Conservation (phyloP, 2,113 vertebrate species). For the Cynoglossus semilaevis region DNA sequence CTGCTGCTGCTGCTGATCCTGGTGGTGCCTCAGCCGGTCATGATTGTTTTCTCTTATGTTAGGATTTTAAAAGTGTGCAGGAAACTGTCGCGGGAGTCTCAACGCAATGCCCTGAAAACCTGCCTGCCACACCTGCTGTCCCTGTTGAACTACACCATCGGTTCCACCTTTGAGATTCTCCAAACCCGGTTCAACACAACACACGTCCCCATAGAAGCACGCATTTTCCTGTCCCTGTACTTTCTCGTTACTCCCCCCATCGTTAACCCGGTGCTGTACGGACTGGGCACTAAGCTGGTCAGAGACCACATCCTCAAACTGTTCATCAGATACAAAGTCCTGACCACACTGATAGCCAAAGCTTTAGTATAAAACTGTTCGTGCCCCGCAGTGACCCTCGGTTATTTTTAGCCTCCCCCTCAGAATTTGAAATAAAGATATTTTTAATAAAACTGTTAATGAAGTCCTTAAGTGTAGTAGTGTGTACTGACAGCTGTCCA, state of each 20-base stretch:
- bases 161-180: constrained; percentile 36
- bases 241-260: constrained; percentile 44
- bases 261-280: constrained; percentile 60
- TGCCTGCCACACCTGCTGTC: constrained; percentile 72
- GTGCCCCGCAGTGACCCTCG: neutral
- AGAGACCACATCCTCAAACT: constrained; percentile 49
- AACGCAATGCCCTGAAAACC: constrained; percentile 65
- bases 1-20: constrained; percentile 3
- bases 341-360: constrained; percentile 10
- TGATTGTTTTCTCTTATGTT: constrained; percentile 61
- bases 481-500: no score
- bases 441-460: no score
- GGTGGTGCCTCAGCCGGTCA: constrained; percentile 31
- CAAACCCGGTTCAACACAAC: constrained; percentile 52
- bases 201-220: constrained; percentile 1
- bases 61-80: constrained; percentile 52
- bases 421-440: no score
- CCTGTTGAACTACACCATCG: constrained; percentile 50
- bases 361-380: neutral
- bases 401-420: neutral
- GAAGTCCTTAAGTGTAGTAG: no score
- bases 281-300: constrained; percentile 46
- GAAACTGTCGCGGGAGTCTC: constrained; percentile 34
- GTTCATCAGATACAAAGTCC: constrained; percentile 25
- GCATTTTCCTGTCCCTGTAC: constrained; percentile 54